phyloP scores from a whole-genome alignment of 1,140 invertebrate species.

The Psilanteris sp. region DNA sequence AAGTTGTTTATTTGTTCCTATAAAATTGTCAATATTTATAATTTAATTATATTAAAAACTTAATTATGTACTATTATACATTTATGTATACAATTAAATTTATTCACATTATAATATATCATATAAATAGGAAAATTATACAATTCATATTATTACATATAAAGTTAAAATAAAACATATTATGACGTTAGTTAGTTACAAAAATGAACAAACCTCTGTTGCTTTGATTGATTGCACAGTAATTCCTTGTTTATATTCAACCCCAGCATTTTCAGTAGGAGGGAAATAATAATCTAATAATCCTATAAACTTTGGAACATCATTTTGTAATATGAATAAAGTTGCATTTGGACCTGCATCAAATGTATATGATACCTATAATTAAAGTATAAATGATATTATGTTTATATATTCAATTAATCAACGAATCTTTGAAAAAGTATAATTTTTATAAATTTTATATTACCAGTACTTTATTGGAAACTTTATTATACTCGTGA shows the following conservation, averaged over 20 bases:
- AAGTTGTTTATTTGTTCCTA: conserved; percentile 77
- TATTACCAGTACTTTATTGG: conserved; percentile 81
- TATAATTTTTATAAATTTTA: background rate
- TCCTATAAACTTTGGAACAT: conserved; percentile 85
- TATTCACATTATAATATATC: too few relatives aligned
- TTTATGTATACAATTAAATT: too few relatives aligned
- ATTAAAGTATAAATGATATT: too few relatives aligned
- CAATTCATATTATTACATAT: too few relatives aligned
- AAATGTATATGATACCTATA: conserved; percentile 94
- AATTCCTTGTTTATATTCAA: conserved; percentile 83
- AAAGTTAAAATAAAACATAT: too few relatives aligned
- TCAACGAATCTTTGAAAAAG: too few relatives aligned
- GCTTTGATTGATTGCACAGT: conserved; percentile 66
- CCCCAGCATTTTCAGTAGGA: conserved; percentile 70
- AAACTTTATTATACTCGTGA: conserved; percentile 88
- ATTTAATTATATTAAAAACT: background rate
- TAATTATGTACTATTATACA: too few relatives aligned
- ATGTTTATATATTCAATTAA: too few relatives aligned
- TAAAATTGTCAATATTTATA: conserved; percentile 52
- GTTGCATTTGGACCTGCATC: conserved; percentile 99
- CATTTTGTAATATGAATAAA: conserved; percentile 89
- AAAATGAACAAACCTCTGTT: conserved; percentile 66
- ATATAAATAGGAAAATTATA: too few relatives aligned
- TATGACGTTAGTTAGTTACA: too few relatives aligned
- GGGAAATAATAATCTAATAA: conserved; percentile 88